Conservation (phyloP, 2,888 invertebrate species). For the Cataglyphis rosenhaueri region DNA sequence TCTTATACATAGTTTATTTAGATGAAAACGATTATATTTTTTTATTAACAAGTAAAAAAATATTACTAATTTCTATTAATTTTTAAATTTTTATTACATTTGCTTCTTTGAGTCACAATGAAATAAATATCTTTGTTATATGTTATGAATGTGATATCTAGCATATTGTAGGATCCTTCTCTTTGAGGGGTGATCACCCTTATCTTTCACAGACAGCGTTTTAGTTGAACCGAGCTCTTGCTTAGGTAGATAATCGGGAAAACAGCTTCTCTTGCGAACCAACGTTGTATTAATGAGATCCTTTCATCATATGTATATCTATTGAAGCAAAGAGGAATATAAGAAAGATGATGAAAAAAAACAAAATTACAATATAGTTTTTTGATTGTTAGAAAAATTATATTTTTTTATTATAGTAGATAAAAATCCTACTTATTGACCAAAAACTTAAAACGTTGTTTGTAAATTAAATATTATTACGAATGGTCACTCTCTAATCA, state of each 20-base stretch:
- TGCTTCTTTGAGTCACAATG: background rate
- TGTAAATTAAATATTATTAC: background rate
- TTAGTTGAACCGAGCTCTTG: slow-evolving; percentile 76
- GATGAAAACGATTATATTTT: too few species aligned
- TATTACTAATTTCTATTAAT: background rate
- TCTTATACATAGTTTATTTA: too few species aligned
- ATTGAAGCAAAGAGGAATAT: slow-evolving; percentile 1
- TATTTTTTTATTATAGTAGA: background rate
- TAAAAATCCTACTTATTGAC: background rate
- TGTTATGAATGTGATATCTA: slow-evolving; percentile 62
- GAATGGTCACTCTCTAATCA: background rate
- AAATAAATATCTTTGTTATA: background rate
- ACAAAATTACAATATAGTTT: background rate
- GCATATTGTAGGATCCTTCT: slow-evolving; percentile 77
- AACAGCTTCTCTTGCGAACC: slow-evolving; percentile 61
- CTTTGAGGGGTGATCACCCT: slow-evolving; percentile 76
- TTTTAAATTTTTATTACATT: background rate
- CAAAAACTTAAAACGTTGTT: background rate
- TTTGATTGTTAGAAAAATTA: background rate
- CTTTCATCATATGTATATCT: background rate
- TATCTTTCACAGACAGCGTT: slow-evolving; percentile 82
- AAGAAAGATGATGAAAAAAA: background rate
- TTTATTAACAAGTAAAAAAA: background rate
- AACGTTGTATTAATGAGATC: slow-evolving; percentile 72
- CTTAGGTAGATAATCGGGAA: slow-evolving; percentile 63